Evolutionary conservation across 2,888 invertebrate genomes (phyloP).

Genomic region (Caenorhabditis sp.): DNA sequence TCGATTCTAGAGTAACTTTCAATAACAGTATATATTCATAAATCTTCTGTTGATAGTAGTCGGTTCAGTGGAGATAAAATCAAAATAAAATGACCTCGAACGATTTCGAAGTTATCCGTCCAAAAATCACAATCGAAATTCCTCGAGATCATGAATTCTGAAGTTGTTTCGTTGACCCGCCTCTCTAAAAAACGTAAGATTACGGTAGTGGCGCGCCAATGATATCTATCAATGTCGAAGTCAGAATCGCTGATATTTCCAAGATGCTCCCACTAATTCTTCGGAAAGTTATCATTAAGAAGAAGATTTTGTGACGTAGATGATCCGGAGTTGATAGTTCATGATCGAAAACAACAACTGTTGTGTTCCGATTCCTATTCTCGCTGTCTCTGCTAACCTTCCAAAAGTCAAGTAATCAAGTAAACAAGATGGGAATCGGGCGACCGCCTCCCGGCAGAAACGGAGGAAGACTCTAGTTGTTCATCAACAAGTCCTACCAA

Average conservation of each 20-base stretch:
- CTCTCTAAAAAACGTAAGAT: neutral
- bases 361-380: neutral
- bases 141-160: neutral
- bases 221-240: neutral
- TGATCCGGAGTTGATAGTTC: neutral
- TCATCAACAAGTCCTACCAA: slow-evolving; percentile 29
- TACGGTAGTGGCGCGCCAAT: slow-evolving; percentile 4
- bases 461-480: slow-evolving; percentile 50
- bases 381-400: neutral
- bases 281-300: neutral
- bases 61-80: no score
- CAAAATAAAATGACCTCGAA: no score
- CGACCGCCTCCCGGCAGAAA: slow-evolving; percentile 6
- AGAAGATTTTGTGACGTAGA: neutral
- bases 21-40: no score
- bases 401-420: slow-evolving; percentile 34
- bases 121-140: neutral
- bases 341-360: neutral
- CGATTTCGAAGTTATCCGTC: neutral
- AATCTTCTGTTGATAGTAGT: no score
- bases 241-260: neutral
- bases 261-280: neutral
- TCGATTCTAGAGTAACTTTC: no score
- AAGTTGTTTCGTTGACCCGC: slow-evolving; percentile 1
- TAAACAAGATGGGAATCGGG: no score